Conservation (phyloP, 1,140 invertebrate genomes). For the Penaeus vannamei region DNA sequence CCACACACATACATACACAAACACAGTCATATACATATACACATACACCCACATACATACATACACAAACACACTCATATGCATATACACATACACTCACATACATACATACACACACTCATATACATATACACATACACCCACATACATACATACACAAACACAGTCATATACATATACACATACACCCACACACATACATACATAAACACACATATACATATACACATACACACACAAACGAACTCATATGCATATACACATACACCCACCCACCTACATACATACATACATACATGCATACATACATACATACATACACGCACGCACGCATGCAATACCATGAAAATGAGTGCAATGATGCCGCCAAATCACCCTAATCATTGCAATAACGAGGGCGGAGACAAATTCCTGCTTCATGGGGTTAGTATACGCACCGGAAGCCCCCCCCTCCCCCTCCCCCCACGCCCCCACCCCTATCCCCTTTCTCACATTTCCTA, state of each 20-base stretch:
- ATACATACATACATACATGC: conserved; percentile 29
- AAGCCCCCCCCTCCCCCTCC: too few species aligned
- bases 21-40: not conserved
- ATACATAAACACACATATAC: conserved; percentile 27
- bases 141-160: not conserved
- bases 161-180: not conserved
- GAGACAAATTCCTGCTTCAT: too few species aligned
- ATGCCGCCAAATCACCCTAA: too few species aligned
- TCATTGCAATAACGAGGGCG: too few species aligned
- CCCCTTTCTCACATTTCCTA: too few species aligned
- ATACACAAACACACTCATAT: too few species aligned
- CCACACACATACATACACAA: not conserved
- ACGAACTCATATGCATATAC: not conserved
- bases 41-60: conserved; percentile 9
- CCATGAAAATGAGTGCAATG: not conserved
- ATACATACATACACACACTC: conserved; percentile 14
- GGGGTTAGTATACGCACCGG: too few species aligned
- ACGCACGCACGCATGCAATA: not conserved
- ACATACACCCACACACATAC: conserved; percentile 10
- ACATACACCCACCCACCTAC: not conserved
- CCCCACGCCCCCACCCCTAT: too few species aligned
- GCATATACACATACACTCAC: too few species aligned
- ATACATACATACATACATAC: not conserved
- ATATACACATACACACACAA: not conserved
- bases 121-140: not conserved